Evolutionary conservation across 2,888 invertebrate species (phyloP).

Genomic region (Drosophila silvestris): DNA sequence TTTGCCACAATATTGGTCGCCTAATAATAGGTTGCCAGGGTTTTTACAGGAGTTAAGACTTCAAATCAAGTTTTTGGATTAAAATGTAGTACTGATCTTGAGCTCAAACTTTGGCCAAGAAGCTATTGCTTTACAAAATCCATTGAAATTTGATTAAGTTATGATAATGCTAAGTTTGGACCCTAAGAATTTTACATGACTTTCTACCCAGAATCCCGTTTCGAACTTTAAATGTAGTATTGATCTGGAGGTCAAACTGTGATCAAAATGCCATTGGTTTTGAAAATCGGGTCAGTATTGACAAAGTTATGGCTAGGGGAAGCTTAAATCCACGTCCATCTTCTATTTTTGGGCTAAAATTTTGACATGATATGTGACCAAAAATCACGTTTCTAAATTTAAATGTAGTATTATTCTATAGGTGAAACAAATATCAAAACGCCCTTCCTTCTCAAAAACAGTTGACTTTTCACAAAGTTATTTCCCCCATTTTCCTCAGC

Average conservation of each 20-base stretch:
- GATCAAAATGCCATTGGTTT: neutral
- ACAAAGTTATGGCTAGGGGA: too few species aligned
- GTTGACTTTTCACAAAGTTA: neutral
- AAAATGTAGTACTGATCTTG: neutral
- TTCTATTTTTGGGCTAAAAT: too few species aligned
- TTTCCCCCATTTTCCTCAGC: neutral
- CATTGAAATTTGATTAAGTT: too few species aligned
- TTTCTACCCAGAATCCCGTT: too few species aligned
- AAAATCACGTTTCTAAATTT: too few species aligned
- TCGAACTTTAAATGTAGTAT: neutral
- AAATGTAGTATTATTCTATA: too few species aligned
- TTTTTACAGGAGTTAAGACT: neutral
- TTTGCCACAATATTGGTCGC: neutral
- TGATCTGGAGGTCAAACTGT: neutral
- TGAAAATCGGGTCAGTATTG: neutral
- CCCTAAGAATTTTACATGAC: too few species aligned
- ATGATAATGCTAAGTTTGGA: too few species aligned
- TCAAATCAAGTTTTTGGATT: neutral
- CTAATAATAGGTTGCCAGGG: neutral
- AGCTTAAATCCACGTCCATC: too few species aligned
- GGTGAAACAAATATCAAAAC: neutral
- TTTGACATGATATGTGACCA: too few species aligned
- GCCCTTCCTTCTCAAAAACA: rapidly evolving
- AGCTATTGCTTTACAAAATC: too few species aligned
- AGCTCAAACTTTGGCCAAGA: neutral